Conservation (phyloP, 2,797 vertebrate species). For the Gila robusta region DNA sequence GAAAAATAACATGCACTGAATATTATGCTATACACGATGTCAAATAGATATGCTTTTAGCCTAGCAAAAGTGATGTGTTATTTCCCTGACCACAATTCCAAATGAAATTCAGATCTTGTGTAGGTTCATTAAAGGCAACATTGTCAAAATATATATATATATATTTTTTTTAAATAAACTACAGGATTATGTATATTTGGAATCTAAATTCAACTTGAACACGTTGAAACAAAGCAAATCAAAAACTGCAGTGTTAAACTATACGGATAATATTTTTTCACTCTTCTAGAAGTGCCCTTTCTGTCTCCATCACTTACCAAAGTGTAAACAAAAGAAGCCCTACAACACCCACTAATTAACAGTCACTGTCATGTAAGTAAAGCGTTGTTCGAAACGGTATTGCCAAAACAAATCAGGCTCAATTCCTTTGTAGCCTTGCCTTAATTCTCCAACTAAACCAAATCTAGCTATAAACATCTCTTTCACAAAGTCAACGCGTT, state of each 20-base stretch:
- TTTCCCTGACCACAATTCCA: conserved; percentile 54
- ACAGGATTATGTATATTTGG: conserved; percentile 34
- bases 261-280: not conserved
- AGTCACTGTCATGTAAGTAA: conserved; percentile 57
- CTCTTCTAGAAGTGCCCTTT: conserved; percentile 2
- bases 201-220: conserved; percentile 31
- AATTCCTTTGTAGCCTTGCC: not conserved
- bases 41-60: conserved; percentile 46
- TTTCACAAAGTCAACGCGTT: conserved; percentile 4
- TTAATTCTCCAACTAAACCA: conserved; percentile 25
- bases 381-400: conserved; percentile 34
- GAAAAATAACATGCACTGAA: conserved; percentile 53
- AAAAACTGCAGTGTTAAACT: conserved; percentile 26
- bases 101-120: conserved; percentile 46
- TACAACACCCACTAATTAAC: conserved; percentile 48
- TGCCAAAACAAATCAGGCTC: conserved; percentile 16
- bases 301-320: conserved; percentile 14
- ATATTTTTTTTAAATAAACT: conserved; percentile 30
- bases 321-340: not conserved
- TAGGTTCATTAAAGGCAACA: conserved; percentile 62
- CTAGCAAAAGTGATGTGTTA: conserved; percentile 37
- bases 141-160: conserved; percentile 23
- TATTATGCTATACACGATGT: conserved; percentile 40
- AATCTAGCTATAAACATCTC: not conserved
- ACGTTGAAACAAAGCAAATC: conserved; percentile 26